These are phyloP conservation scores for Drosophila dives DNA, from an alignment of 2,888 invertebrate species.

Conservation along the genomic window DNA sequence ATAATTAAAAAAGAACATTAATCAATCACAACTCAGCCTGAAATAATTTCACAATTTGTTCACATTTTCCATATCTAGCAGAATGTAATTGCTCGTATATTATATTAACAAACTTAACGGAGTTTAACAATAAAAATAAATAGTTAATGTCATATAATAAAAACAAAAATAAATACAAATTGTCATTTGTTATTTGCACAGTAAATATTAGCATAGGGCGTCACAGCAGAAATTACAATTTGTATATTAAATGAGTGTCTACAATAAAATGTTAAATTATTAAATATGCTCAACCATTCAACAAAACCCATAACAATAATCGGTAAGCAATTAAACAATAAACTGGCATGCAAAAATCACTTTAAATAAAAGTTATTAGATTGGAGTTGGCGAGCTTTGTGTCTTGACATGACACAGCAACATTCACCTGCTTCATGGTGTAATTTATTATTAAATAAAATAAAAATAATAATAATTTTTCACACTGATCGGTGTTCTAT, in stretches of 20 bases:
- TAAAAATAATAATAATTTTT: conserved; percentile 21
- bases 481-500: conserved; percentile 16
- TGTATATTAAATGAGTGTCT: neutral
- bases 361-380: conserved; percentile 3
- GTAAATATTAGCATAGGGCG: conserved; percentile 19
- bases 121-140: conserved; percentile 1
- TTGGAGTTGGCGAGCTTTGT: neutral
- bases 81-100: neutral
- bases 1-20: neutral
- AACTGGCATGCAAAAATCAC: conserved; percentile 18
- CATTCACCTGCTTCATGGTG: conserved; percentile 36
- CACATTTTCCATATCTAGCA: neutral
- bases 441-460: conserved; percentile 29
- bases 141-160: neutral
- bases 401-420: neutral
- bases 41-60: neutral
- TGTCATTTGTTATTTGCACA: conserved; percentile 3
- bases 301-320: conserved; percentile 17
- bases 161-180: neutral
- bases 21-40: neutral
- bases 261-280: conserved; percentile 31
- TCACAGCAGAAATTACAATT: conserved; percentile 5
- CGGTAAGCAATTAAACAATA: conserved; percentile 39
- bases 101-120: conserved; percentile 13
- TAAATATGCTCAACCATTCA: conserved; percentile 38